These are phyloP conservation scores for Argyra leucocephala DNA, from an alignment of 2,888 invertebrate species.

Conservation along the genomic window DNA sequence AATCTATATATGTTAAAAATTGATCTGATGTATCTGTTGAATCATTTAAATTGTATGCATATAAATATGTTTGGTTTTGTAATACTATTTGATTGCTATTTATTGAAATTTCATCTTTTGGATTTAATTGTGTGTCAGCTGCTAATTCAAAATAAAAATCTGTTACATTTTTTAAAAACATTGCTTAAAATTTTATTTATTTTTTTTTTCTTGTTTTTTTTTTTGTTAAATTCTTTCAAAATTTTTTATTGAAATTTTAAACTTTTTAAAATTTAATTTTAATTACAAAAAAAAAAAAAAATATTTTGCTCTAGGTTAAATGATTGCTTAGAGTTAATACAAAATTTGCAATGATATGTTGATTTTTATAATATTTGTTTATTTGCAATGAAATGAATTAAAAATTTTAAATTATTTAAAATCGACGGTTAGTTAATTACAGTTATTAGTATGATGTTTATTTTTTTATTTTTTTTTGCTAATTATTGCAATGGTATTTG, in stretches of 20 bases:
- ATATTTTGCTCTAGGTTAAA: too few species aligned
- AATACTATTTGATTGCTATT: background rate
- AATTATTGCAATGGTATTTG: background rate
- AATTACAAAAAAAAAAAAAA: too few species aligned
- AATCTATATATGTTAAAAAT: constrained; percentile 11
- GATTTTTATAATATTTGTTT: too few species aligned
- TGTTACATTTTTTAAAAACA: constrained; percentile 38
- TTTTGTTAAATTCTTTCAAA: too few species aligned
- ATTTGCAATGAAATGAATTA: too few species aligned
- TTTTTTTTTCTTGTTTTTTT: background rate
- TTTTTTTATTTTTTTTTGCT: too few species aligned
- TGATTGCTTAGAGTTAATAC: too few species aligned
- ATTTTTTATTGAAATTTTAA: too few species aligned
- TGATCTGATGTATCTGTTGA: background rate
- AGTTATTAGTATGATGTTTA: too few species aligned
- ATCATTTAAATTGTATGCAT: constrained; percentile 9
- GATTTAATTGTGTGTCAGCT: constrained; percentile 11
- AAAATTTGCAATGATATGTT: background rate
- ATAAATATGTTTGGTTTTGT: constrained; percentile 6
- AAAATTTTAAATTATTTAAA: too few species aligned
- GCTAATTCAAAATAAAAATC: constrained; percentile 31
- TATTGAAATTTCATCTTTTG: constrained; percentile 11
- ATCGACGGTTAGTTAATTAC: too few species aligned
- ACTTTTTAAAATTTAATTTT: too few species aligned
- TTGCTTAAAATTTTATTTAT: constrained; percentile 11